Base-by-base conservation (phyloP, 2,888 invertebrate species). In the Flexamia atlantica region DNA sequence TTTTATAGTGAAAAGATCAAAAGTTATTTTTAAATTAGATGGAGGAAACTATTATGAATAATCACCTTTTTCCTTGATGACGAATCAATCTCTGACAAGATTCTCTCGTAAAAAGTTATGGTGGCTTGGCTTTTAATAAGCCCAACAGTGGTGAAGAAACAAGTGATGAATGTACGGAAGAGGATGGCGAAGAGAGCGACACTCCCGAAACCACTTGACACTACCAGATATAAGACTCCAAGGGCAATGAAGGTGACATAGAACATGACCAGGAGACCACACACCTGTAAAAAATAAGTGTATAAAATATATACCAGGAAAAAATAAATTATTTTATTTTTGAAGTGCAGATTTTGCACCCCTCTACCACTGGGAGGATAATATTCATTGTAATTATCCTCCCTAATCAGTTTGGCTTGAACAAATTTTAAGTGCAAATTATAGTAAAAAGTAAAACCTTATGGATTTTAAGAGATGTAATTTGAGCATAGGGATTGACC, bases 401-500 rank as follows among this genome's bases (percentile, higher is more conserved):
- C n/a, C n/a, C n/a, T n/a, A n/a, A n/a, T n/a, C n/a, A n/a, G n/a
- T n/a, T n/a, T n/a, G n/a, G n/a, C n/a, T n/a, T n/a, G n/a, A n/a
- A n/a, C n/a, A n/a, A n/a, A n/a, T n/a, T n/a, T n/a, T 36, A 36
- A 36, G 36, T 36, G 36, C 36, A 36, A 36, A 36, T 36, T 7
- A 36, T 36, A 36, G 9, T 36, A 7, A 36, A 36, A 7, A 36
- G 9, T 9, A 36, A 64, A 64, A 64, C 64, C 64, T 64, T 64
- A 64, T 17, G 10, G 30, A 64, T 28, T 14, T 20, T 14, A 2
- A 64, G 17, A 30, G 64, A 28, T 17, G 3, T 2, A 64, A 64
- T 64, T 64, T 14, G 64, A 12, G 64, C 25, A 64, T 64, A 64
- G 4, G 64, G 64, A 64, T 64, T 64, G 12, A 64, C 64, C 7